Percentiles rank a stretch among this genome's conserved stretches.
phyloP scores from a whole-genome alignment of 30 jellyfish, hydroid and myxozoan species.

The Mastigias papua region DNA sequence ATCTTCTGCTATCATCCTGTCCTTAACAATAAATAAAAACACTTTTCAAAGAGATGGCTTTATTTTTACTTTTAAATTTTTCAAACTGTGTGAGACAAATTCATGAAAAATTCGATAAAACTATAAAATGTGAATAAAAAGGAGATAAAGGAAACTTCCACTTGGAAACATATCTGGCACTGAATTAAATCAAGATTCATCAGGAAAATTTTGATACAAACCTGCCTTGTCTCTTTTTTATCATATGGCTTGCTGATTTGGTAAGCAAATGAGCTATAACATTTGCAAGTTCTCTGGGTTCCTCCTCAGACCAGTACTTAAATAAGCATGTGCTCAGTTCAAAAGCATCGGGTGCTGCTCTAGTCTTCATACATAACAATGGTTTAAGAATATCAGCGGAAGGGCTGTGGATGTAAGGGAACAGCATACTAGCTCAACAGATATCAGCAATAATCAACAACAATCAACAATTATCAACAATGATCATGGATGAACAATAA shows the following conservation, averaged over 20 bases:
- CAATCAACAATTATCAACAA: no score
- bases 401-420: slow-evolving; percentile 83
- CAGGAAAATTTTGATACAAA: not conserved
- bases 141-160: no score
- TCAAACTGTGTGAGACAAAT: not conserved
- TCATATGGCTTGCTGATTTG: slow-evolving; percentile 46
- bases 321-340: slow-evolving; percentile 87
- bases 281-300: slow-evolving; percentile 89
- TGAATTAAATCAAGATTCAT: no score
- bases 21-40: no score
- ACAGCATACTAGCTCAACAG: no score
- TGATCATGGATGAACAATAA: no score
- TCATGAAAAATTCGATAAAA: not conserved
- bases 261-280: slow-evolving; percentile 83
- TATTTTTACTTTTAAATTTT: no score
- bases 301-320: slow-evolving; percentile 90
- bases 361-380: slow-evolving; percentile 82
- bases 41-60: no score
- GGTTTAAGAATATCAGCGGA: slow-evolving; percentile 87
- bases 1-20: no score
- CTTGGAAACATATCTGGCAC: no score
- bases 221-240: slow-evolving; percentile 79
- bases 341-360: slow-evolving; percentile 23
- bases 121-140: not conserved
- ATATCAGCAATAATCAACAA: no score